Evolutionary conservation across 2,888 invertebrate species (phyloP).

Genomic region (Toxonevra muliebris): DNA sequence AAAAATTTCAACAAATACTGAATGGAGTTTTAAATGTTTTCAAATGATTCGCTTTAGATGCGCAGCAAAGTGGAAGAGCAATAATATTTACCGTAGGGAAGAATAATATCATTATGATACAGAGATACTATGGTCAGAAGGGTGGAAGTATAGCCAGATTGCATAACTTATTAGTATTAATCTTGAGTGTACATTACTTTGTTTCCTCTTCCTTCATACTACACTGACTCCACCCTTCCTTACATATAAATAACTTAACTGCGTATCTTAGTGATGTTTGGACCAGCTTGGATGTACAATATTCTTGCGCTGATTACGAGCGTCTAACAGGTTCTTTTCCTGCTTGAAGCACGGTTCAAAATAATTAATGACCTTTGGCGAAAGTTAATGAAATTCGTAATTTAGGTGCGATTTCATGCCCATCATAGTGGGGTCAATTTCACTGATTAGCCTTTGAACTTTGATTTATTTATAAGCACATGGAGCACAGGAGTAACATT

Average conservation of each 20-base stretch:
- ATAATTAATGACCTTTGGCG: slow-evolving; percentile 60
- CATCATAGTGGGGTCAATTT: slow-evolving; percentile 32
- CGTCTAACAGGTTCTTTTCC: neutral
- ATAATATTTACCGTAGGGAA: no score
- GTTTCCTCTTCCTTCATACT: neutral
- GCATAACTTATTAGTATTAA: slow-evolving; percentile 16
- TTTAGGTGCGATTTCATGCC: slow-evolving; percentile 39
- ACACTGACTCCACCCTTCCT: neutral
- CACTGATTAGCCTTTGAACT: slow-evolving; percentile 44
- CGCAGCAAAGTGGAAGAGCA: no score
- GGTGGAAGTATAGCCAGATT: no score
- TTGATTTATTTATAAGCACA: slow-evolving; percentile 48
- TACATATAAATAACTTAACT: neutral
- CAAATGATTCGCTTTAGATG: no score
- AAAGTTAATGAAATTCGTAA: slow-evolving; percentile 61
- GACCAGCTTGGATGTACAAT: slow-evolving; percentile 13
- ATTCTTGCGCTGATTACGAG: slow-evolving; percentile 8
- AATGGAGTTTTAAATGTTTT: no score
- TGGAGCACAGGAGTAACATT: neutral
- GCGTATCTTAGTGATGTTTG: slow-evolving; percentile 11
- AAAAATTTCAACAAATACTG: no score
- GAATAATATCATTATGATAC: no score
- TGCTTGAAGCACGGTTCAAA: slow-evolving; percentile 52
- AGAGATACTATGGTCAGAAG: no score
- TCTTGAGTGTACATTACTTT: slow-evolving; percentile 2